Percentiles rank a stretch among this genome's conserved stretches.
Evolutionary conservation across 2,888 invertebrate genomes (phyloP).

Genomic region (Sympetrum striolatum): DNA sequence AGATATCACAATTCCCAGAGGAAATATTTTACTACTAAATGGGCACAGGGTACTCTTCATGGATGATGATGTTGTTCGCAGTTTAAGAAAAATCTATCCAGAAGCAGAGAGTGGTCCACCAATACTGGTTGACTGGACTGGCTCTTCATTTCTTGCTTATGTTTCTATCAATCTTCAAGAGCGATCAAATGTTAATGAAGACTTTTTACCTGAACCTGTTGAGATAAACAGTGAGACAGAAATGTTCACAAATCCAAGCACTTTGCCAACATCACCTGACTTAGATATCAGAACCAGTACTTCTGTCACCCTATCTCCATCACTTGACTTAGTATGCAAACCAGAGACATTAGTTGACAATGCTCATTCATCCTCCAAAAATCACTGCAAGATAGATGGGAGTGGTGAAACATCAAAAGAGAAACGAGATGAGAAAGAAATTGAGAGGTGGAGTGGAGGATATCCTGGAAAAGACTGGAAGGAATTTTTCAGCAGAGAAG

Average conservation of each 20-base stretch:
- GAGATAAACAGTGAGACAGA: not conserved
- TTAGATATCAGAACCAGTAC: not conserved
- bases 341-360: not conserved
- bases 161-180: conserved; percentile 11
- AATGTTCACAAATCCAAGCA: not conserved
- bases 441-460: conserved; percentile 11
- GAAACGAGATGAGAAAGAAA: not conserved
- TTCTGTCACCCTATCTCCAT: not conserved
- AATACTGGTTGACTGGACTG: conserved; percentile 21
- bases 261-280: not conserved
- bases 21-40: not conserved
- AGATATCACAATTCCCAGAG: conserved; percentile 11
- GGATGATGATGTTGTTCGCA: conserved; percentile 7
- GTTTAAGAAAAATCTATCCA: not conserved
- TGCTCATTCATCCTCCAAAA: not conserved
- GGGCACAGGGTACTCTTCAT: not conserved
- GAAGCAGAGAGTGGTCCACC: conserved; percentile 33
- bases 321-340: not conserved
- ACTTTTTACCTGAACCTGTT: not conserved
- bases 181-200: not conserved
- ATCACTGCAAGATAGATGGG: not conserved
- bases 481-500: not conserved
- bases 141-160: conserved; percentile 6
- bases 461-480: conserved; percentile 23
- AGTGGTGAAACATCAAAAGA: not conserved